Percentiles rank a stretch among this genome's conserved stretches.
phyloP scores from a whole-genome alignment of 2,797 vertebrate genomes.

The Hapalemur alaotrensis region DNA sequence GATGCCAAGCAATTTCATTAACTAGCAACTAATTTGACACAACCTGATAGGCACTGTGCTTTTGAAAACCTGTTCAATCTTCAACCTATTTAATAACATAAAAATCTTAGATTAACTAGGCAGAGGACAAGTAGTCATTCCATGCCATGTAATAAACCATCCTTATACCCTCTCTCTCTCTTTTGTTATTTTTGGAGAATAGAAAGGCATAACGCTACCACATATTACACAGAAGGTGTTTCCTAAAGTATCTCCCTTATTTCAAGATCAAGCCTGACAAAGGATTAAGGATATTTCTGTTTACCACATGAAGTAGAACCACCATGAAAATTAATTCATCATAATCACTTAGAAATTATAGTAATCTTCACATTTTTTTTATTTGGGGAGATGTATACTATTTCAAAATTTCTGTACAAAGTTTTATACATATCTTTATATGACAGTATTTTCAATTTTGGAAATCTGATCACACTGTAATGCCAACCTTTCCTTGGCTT shows the following conservation, averaged over 20 bases:
- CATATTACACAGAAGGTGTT: background rate
- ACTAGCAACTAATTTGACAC: background rate
- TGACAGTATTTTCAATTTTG: background rate
- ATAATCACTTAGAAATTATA: background rate
- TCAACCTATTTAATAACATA: background rate
- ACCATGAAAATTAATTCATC: background rate
- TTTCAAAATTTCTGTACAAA: background rate
- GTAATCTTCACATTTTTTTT: background rate
- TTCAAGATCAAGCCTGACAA: background rate
- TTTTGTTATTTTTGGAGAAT: background rate
- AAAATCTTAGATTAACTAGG: background rate
- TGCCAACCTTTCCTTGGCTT: background rate
- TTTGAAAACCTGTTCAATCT: background rate
- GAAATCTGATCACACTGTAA: background rate
- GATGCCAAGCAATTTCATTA: background rate
- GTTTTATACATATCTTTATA: background rate
- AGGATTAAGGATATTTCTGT: background rate
- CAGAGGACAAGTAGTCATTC: background rate
- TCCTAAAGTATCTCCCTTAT: background rate
- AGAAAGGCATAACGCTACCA: background rate
- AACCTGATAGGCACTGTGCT: background rate
- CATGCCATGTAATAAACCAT: background rate
- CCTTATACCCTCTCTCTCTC: background rate
- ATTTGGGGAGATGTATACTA: background rate
- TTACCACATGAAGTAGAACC: background rate